Evolutionary conservation across 2,113 vertebrate species (phyloP), one percentile per base, ranked within the genome.

Genomic region (Oxygymnocypris stewartii): DNA sequence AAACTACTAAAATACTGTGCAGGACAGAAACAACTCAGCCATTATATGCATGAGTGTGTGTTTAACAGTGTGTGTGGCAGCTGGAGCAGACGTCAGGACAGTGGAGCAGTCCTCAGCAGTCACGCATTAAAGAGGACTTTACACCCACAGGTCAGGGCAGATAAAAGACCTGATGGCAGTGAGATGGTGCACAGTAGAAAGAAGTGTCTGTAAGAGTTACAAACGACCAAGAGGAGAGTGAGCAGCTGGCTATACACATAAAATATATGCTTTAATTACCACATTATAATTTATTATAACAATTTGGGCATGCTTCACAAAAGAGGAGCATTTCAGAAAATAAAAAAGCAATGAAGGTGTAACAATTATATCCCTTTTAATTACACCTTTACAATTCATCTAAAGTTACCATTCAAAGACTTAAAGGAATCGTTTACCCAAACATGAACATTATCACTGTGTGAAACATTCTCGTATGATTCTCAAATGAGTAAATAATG

Each of bases 51-150:
- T 82, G 40, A n/a, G 83, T 81, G 78, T 85, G 84, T 28, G 81
- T 40, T 78, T 59, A 20, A 49, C 69, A 85, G 73, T 82, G 84
- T 47, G 81, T 40, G 82, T 59, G 35, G 69, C 69, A 85, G 73
- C 82, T 83, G 78, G 67, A 78, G 77, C 87, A 89, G 85, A 88
- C 88, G 87, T 79, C 47, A 86, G 44, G 85, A 89, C 87, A 84
- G 87, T 84, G 87, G 89, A 89, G 87, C 87, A 88, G 87, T 93
- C 75, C 63, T 88, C 79, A 79, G 87, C 77, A 77, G 89, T 90
- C 89, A 90, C 87, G 92, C 87, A 92, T 94, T 94, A 94, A 93
- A 90, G 89, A 75, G 92, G 93, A 93, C 92, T 94, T 95, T 92
- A 93, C 94, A 94, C 93, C 89, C 89, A 86, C 37, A 88, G 83